Evolutionary conservation across 2,797 vertebrate genomes (phyloP).

Genomic region (Erethizon dorsatum): DNA sequence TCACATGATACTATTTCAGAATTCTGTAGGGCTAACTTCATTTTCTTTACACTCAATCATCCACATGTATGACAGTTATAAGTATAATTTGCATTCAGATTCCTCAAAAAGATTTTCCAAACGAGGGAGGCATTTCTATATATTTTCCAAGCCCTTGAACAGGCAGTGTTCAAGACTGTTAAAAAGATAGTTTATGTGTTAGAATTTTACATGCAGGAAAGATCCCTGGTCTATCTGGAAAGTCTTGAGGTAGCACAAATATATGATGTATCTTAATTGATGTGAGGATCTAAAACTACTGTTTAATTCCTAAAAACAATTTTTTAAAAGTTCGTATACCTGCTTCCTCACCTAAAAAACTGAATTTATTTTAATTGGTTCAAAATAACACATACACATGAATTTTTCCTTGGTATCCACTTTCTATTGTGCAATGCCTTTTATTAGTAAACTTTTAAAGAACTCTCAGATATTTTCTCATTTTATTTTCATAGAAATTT

Average conservation of each 20-base stretch:
- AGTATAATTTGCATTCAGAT: neutral
- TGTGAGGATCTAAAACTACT: neutral
- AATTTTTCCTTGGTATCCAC: neutral
- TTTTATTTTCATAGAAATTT: neutral
- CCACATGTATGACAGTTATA: neutral
- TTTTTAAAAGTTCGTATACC: neutral
- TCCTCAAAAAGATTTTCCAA: neutral
- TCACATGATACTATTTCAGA: no score
- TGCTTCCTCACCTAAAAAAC: neutral
- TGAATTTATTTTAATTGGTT: neutral
- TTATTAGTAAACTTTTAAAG: neutral
- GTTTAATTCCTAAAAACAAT: neutral
- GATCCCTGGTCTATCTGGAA: neutral
- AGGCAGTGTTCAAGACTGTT: neutral
- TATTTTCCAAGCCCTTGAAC: neutral
- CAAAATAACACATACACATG: neutral
- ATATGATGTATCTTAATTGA: neutral
- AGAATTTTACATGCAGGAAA: neutral
- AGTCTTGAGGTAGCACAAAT: neutral
- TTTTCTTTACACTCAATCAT: no score
- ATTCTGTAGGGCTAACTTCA: accelerated
- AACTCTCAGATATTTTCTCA: neutral
- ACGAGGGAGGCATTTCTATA: neutral
- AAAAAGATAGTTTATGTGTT: neutral
- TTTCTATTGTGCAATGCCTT: neutral